Conservation (phyloP, 2,113 vertebrate species). For the Sebastes schlegelii region DNA sequence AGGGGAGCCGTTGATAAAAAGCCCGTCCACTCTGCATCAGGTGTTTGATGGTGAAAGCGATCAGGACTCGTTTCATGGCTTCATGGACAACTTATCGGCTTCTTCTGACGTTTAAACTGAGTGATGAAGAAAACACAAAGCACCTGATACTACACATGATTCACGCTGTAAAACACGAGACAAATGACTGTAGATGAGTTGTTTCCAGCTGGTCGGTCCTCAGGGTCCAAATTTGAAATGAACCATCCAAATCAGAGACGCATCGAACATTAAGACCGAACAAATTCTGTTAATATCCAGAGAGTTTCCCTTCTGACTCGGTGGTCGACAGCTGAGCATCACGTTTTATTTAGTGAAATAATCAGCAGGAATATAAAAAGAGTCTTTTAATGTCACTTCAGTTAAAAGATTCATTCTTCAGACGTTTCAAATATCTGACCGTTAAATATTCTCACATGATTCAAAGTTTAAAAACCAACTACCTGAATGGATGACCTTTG, state of each 20-base stretch:
- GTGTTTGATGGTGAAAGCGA: conserved; percentile 88
- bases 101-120: not conserved
- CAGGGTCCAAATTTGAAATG: too few species aligned
- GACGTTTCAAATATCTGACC: too few species aligned
- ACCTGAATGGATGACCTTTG: not conserved
- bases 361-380: not conserved
- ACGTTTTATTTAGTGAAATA: not conserved
- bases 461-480: not conserved
- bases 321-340: too few species aligned
- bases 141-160: too few species aligned
- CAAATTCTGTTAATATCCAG: too few species aligned
- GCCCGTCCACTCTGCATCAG: conserved; percentile 20
- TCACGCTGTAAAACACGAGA: too few species aligned
- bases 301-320: too few species aligned
- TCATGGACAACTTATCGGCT: conserved; percentile 74
- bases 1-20: not conserved
- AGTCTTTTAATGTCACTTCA: not conserved
- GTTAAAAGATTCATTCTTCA: not conserved
- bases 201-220: too few species aligned
- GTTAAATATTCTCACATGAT: not conserved
- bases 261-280: too few species aligned
- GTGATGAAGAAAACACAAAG: too few species aligned
- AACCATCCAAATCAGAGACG: too few species aligned
- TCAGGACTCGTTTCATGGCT: conserved; percentile 85
- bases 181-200: too few species aligned